phyloP scores from a whole-genome alignment of 1,140 invertebrate species.

The Bilobella aurantiaca region DNA sequence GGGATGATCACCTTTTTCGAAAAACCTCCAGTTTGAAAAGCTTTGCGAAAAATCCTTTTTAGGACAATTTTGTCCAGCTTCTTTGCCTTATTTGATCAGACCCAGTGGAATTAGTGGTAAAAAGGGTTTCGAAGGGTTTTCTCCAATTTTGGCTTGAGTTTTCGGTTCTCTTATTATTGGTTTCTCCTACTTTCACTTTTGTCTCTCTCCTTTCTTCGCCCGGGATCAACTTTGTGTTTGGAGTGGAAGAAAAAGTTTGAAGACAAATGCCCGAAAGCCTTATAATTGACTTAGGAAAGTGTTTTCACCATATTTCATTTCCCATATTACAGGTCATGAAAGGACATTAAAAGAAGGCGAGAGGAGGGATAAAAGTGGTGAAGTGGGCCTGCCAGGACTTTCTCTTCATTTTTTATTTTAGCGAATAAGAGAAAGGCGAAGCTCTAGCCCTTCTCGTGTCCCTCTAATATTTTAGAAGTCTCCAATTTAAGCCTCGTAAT shows the following conservation, averaged over 20 bases:
- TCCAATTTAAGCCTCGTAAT: background rate
- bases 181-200: too few species aligned
- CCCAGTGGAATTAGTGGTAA: too few species aligned
- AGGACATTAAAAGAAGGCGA: background rate
- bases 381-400: background rate
- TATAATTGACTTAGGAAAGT: constrained; percentile 7
- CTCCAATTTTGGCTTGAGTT: too few species aligned
- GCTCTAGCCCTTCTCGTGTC: background rate
- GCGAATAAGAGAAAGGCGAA: too few species aligned
- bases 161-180: background rate
- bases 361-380: background rate
- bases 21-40: too few species aligned
- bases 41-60: too few species aligned
- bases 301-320: background rate
- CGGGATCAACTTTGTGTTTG: background rate
- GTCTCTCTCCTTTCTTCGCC: background rate
- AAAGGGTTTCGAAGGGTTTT: too few species aligned
- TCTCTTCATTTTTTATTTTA: background rate
- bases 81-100: too few species aligned
- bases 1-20: too few species aligned
- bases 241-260: background rate
- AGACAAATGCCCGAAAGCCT: constrained; percentile 3
- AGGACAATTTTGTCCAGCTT: too few species aligned
- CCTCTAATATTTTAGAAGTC: background rate
- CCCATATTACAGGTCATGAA: background rate